These are phyloP conservation scores for Coregonus sp. DNA, from an alignment of 2,797 vertebrate species.

Conservation along the genomic window DNA sequence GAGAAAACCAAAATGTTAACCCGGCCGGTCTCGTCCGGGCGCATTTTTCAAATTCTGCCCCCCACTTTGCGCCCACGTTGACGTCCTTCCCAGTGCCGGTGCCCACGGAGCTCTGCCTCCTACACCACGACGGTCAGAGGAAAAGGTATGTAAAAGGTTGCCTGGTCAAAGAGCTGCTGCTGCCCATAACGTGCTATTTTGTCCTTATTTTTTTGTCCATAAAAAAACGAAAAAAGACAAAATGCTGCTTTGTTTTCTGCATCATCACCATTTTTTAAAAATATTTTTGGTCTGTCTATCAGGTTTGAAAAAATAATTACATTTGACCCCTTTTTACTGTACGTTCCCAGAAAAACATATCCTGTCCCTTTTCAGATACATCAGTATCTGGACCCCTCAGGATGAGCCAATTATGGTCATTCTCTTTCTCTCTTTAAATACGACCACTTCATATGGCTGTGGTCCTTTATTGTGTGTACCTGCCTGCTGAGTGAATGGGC, in stretches of 20 bases:
- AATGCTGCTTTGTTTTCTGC: slow-evolving; percentile 40
- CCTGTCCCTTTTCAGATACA: slow-evolving; percentile 47
- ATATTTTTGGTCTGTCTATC: neutral
- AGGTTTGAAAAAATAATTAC: neutral
- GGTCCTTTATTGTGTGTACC: slow-evolving; percentile 51
- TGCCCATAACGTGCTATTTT: slow-evolving; percentile 56
- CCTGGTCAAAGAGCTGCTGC: slow-evolving; percentile 44
- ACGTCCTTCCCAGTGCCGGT: slow-evolving; percentile 56
- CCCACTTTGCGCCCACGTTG: slow-evolving; percentile 67
- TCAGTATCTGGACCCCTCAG: slow-evolving; percentile 42
- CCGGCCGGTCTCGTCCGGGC: slow-evolving; percentile 66
- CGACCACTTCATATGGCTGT: slow-evolving; percentile 70
- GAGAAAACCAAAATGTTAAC: slow-evolving; percentile 83
- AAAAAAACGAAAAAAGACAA: slow-evolving; percentile 47
- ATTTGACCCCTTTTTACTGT: slow-evolving; percentile 33
- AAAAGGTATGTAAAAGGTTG: slow-evolving; percentile 59
- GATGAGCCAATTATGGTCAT: slow-evolving; percentile 64
- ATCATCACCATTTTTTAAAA: too few relatives aligned
- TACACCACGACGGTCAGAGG: slow-evolving; percentile 60
- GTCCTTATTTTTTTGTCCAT: slow-evolving; percentile 22
- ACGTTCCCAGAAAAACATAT: slow-evolving; percentile 20
- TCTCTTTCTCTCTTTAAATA: slow-evolving; percentile 70
- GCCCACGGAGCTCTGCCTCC: slow-evolving; percentile 23
- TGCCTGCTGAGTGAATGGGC: slow-evolving; percentile 76
- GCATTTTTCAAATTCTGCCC: slow-evolving; percentile 78